Percentiles rank a stretch among this genome's conserved stretches.
Conservation (phyloP, 1,140 invertebrate genomes). For the Popillia japonica region DNA sequence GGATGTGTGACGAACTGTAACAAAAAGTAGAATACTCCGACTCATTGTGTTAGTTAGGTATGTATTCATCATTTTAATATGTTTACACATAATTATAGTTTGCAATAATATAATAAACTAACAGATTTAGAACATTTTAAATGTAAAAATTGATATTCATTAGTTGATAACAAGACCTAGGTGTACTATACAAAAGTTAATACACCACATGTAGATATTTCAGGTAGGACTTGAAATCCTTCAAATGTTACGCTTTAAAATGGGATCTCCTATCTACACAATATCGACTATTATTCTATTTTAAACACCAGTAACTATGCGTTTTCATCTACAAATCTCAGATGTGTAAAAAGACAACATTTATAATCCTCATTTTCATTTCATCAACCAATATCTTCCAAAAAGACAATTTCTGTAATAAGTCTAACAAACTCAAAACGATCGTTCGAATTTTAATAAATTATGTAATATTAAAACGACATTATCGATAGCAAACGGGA, state of each 20-base stretch:
- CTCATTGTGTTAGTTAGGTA: too few species aligned
- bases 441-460: not conserved
- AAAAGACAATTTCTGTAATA: not conserved
- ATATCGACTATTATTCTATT: not conserved
- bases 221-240: not conserved
- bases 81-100: too few species aligned
- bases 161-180: too few species aligned
- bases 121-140: too few species aligned
- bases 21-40: too few species aligned
- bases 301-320: conserved; percentile 23
- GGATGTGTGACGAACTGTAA: too few species aligned
- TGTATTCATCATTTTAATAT: too few species aligned
- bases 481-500: not conserved
- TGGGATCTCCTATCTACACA: not conserved
- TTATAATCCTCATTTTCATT: not conserved
- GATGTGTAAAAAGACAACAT: not conserved
- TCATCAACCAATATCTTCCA: not conserved
- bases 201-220: too few species aligned
- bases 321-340: not conserved
- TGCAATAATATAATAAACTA: too few species aligned
- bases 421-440: not conserved
- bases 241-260: conserved; percentile 21
- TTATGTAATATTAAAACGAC: not conserved
- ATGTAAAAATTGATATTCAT: too few species aligned
- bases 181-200: too few species aligned